Conservation (phyloP, 2,797 vertebrate species). For the Poecilia velifera region DNA sequence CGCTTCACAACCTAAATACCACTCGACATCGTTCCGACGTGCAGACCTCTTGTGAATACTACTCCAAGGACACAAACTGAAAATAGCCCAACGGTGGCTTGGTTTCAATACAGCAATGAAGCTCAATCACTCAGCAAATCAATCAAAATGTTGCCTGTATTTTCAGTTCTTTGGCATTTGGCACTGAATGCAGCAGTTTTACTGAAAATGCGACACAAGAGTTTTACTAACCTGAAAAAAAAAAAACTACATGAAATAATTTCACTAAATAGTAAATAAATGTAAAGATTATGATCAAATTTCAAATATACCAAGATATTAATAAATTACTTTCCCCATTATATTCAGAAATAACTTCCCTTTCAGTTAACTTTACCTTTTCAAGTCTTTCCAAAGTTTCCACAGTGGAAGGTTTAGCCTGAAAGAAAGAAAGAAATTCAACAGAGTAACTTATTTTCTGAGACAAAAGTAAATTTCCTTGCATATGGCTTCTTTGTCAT, state of each 20-base stretch:
- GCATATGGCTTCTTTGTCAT: neutral
- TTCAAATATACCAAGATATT: neutral
- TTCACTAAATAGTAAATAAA: neutral
- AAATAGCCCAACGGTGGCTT: slow-evolving; percentile 68
- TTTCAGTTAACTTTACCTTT: slow-evolving; percentile 84
- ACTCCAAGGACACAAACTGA: slow-evolving; percentile 51
- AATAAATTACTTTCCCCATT: neutral
- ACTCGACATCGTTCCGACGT: slow-evolving; percentile 32
- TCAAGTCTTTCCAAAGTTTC: slow-evolving; percentile 96
- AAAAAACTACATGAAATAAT: neutral
- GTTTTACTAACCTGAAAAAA: neutral
- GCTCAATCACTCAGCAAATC: slow-evolving; percentile 39
- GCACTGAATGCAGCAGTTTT: neutral
- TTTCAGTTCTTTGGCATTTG: neutral
- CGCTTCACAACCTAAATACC: slow-evolving; percentile 23
- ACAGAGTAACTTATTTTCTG: slow-evolving; percentile 3
- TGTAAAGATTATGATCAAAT: neutral
- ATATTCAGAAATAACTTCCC: neutral
- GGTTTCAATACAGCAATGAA: slow-evolving; percentile 58
- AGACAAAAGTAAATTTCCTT: neutral
- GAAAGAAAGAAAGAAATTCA: slow-evolving; percentile 51
- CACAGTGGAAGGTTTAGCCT: slow-evolving; percentile 94
- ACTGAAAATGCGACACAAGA: neutral
- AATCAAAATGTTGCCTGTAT: slow-evolving; percentile 13
- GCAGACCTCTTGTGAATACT: neutral